Percentiles rank a stretch among this genome's conserved stretches.
phyloP scores from a whole-genome alignment of 2,113 vertebrate genomes.

The Toxostoma redivivum region DNA sequence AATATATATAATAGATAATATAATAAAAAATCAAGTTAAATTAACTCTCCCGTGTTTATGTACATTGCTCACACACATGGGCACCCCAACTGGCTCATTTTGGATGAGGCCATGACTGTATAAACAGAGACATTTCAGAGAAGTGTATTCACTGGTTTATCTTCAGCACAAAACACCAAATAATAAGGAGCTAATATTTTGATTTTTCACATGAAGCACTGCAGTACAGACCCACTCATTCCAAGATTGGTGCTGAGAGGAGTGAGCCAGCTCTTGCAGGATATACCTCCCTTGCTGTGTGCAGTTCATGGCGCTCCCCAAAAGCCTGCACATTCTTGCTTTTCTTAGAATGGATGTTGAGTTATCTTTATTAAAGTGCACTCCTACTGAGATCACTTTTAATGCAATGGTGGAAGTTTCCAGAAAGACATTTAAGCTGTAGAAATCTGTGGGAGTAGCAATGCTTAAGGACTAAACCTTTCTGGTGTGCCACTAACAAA shows the following conservation, averaged over 20 bases:
- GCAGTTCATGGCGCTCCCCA: neutral
- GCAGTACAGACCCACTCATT: neutral
- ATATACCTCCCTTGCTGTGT: neutral
- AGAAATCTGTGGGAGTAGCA: neutral
- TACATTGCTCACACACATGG: neutral
- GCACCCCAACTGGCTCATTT: neutral
- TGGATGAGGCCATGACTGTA: neutral
- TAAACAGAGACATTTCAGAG: neutral
- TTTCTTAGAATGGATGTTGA: neutral
- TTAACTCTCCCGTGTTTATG: neutral
- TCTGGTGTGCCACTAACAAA: neutral
- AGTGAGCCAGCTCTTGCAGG: neutral
- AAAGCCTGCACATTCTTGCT: neutral
- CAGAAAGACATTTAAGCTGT: neutral
- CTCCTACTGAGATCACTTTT: neutral
- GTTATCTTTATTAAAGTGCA: neutral
- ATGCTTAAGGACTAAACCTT: neutral
- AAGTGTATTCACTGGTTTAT: neutral
- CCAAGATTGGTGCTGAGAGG: neutral
- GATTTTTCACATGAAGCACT: neutral
- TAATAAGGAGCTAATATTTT: neutral
- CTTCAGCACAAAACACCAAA: neutral
- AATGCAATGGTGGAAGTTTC: neutral
- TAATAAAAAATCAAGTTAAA: neutral
- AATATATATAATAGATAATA: too few species aligned